These are phyloP conservation scores for Epinephelus fuscoguttatus DNA, from an alignment of 2,113 vertebrate species.

Conservation along the genomic window DNA sequence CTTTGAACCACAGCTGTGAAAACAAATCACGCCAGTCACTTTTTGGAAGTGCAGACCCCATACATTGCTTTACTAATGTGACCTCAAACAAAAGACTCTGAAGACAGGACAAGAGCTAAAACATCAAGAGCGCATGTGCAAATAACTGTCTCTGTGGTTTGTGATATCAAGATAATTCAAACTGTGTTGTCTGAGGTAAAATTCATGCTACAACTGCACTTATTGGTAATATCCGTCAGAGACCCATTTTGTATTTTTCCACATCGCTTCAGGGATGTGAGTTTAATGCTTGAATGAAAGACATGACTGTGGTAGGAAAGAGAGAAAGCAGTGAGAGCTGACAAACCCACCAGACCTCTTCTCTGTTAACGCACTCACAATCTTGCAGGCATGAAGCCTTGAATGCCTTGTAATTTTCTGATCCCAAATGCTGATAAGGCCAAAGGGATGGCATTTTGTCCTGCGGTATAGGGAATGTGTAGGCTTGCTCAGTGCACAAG, in stretches of 20 bases:
- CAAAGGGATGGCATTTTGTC: neutral
- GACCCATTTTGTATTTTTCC: neutral
- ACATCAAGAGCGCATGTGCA: too few relatives aligned
- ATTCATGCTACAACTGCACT: neutral
- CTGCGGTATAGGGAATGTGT: neutral
- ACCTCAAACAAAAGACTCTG: neutral
- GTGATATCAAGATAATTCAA: neutral
- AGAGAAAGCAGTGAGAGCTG: too few relatives aligned
- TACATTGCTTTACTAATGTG: neutral
- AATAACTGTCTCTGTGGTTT: neutral
- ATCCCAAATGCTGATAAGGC: neutral
- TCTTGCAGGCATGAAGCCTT: neutral
- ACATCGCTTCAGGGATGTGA: neutral
- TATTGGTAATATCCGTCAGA: neutral
- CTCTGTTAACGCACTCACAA: neutral
- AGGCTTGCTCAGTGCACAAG: neutral
- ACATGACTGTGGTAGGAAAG: neutral
- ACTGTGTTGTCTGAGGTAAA: neutral
- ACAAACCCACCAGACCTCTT: neutral
- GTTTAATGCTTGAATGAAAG: neutral
- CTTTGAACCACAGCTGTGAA: slow-evolving; percentile 76
- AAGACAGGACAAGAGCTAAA: too few relatives aligned
- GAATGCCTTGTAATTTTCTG: neutral
- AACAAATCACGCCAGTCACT: slow-evolving; percentile 14
- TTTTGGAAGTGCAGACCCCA: neutral